These are phyloP conservation scores for Chymomyza amoena DNA, from an alignment of 2,888 invertebrate genomes.

Conservation along the genomic window DNA sequence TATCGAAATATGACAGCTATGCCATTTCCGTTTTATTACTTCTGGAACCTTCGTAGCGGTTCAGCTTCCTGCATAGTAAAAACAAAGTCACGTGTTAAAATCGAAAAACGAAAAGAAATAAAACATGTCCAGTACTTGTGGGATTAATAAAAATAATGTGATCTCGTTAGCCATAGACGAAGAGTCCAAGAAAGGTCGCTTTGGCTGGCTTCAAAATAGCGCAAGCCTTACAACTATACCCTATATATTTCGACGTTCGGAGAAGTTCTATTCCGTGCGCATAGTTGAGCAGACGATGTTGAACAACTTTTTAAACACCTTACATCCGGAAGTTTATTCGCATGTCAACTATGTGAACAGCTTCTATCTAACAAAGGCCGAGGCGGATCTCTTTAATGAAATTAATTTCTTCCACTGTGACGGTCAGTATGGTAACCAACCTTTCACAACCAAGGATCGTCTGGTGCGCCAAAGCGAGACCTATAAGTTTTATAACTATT, in stretches of 20 bases:
- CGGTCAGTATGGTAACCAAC: slow-evolving; percentile 90
- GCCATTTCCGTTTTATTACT: too few species aligned
- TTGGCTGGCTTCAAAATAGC: slow-evolving; percentile 93
- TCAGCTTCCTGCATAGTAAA: too few species aligned
- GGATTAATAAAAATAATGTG: too few species aligned
- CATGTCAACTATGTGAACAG: slow-evolving; percentile 93
- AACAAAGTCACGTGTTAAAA: too few species aligned
- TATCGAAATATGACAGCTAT: too few species aligned
- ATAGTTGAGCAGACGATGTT: slow-evolving; percentile 94
- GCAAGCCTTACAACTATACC: slow-evolving; percentile 84
- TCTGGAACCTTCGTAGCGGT: too few species aligned
- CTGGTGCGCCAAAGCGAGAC: slow-evolving; percentile 93
- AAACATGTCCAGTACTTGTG: too few species aligned
- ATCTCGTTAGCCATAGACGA: slow-evolving; percentile 82
- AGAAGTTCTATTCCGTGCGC: slow-evolving; percentile 92
- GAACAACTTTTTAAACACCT: slow-evolving; percentile 90
- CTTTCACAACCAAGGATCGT: slow-evolving; percentile 91
- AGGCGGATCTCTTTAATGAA: slow-evolving; percentile 92
- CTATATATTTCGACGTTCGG: slow-evolving; percentile 86
- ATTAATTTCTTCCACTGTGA: slow-evolving; percentile 95
- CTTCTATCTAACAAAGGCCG: slow-evolving; percentile 93
- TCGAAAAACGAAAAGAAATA: too few species aligned
- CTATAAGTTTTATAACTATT: slow-evolving; percentile 91
- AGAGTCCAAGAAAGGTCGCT: slow-evolving; percentile 87
- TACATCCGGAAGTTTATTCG: slow-evolving; percentile 92